phyloP scores from a whole-genome alignment of 1,140 invertebrate species.

The Pollicipes pollicipes region DNA sequence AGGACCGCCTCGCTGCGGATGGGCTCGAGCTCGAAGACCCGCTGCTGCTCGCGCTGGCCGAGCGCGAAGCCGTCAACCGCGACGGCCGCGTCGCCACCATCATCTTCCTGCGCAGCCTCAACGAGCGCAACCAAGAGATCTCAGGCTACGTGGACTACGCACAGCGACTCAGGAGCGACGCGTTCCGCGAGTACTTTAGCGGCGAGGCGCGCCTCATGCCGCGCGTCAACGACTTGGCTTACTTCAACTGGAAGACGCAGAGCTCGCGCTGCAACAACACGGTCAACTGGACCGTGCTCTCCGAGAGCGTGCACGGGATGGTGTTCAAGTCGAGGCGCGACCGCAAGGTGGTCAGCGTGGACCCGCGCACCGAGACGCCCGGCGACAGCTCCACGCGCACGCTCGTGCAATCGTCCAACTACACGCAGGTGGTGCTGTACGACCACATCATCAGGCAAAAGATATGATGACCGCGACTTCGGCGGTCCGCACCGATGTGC shows the following conservation, averaged over 20 bases:
- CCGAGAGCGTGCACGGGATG: slow-evolving; percentile 41
- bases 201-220: slow-evolving; percentile 41
- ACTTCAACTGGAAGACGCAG: slow-evolving; percentile 49
- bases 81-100: slow-evolving; percentile 44
- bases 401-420: background rate
- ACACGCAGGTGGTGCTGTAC: background rate
- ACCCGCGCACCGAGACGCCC: slow-evolving; percentile 30
- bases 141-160: slow-evolving; percentile 61
- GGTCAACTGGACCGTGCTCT: slow-evolving; percentile 45
- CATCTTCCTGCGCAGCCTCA: slow-evolving; percentile 46
- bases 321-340: slow-evolving; percentile 45
- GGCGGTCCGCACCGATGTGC: too few relatives aligned
- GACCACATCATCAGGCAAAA: background rate
- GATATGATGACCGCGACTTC: too few relatives aligned
- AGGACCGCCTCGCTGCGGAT: slow-evolving; percentile 36
- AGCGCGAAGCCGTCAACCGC: slow-evolving; percentile 46
- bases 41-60: slow-evolving; percentile 41
- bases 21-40: slow-evolving; percentile 33
- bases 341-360: slow-evolving; percentile 36
- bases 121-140: slow-evolving; percentile 44
- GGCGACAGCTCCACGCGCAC: slow-evolving; percentile 33
- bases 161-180: slow-evolving; percentile 44
- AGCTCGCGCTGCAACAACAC: slow-evolving; percentile 42
- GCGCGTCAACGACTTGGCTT: slow-evolving; percentile 44
- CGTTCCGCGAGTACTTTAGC: slow-evolving; percentile 51